These are phyloP conservation scores for Prietella phreatophila DNA, from an alignment of 2,113 vertebrate genomes.

Conservation along the genomic window DNA sequence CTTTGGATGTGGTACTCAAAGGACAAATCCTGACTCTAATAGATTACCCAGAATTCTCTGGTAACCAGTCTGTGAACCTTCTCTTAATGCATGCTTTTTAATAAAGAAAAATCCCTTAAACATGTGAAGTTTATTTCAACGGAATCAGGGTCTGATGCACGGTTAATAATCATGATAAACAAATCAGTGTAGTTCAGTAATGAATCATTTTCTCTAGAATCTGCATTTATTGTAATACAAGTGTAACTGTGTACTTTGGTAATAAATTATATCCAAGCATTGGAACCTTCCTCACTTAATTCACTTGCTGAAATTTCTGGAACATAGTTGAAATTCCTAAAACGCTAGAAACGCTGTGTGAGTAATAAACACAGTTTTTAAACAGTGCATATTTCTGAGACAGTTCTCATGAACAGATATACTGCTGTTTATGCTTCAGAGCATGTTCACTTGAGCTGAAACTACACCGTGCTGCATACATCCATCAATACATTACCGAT, in stretches of 20 bases:
- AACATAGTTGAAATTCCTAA: slow-evolving; percentile 18
- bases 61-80: background rate
- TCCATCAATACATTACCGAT: background rate
- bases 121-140: background rate
- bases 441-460: background rate
- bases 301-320: background rate
- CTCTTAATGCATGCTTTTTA: background rate
- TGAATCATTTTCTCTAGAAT: background rate
- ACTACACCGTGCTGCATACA: background rate
- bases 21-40: background rate
- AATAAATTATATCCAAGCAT: background rate
- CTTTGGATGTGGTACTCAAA: background rate
- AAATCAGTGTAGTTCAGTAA: background rate
- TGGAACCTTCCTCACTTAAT: background rate
- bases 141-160: background rate
- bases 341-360: background rate
- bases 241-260: background rate
- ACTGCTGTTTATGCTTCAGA: slow-evolving; percentile 2
- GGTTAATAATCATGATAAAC: background rate
- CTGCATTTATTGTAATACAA: background rate
- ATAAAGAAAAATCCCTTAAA: background rate
- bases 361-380: background rate
- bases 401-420: background rate
- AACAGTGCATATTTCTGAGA: slow-evolving; percentile 10
- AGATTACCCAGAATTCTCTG: background rate